Evolutionary conservation across 1,140 invertebrate genomes (phyloP).

Genomic region (Cherax quadricarinatus): DNA sequence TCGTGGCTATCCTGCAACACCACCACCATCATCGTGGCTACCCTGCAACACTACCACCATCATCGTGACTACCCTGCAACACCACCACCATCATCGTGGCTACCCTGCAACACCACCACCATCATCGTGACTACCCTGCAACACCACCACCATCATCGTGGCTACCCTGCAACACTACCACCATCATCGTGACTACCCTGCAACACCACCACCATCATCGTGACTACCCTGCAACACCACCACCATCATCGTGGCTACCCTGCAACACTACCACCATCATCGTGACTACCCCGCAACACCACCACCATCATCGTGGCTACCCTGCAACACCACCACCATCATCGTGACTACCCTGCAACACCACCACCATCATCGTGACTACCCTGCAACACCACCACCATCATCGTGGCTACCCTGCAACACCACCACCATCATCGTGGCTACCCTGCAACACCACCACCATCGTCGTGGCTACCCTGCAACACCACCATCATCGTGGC

Average conservation of each 20-base stretch:
- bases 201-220: background rate
- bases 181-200: background rate
- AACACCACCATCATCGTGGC: background rate
- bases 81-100: background rate
- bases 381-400: too few species aligned
- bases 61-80: too few species aligned
- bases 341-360: too few species aligned
- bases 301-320: background rate
- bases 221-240: background rate
- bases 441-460: background rate
- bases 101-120: background rate
- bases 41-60: too few species aligned
- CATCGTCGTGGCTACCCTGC: background rate
- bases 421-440: background rate
- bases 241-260: background rate
- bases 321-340: too few species aligned
- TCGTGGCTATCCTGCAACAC: background rate
- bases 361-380: too few species aligned
- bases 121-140: background rate
- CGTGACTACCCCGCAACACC: background rate
- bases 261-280: too few species aligned
- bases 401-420: background rate
- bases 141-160: background rate
- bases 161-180: background rate
- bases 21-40: background rate